phyloP scores from a whole-genome alignment of 1,140 invertebrate species.

The Caenorhabditis latens region DNA sequence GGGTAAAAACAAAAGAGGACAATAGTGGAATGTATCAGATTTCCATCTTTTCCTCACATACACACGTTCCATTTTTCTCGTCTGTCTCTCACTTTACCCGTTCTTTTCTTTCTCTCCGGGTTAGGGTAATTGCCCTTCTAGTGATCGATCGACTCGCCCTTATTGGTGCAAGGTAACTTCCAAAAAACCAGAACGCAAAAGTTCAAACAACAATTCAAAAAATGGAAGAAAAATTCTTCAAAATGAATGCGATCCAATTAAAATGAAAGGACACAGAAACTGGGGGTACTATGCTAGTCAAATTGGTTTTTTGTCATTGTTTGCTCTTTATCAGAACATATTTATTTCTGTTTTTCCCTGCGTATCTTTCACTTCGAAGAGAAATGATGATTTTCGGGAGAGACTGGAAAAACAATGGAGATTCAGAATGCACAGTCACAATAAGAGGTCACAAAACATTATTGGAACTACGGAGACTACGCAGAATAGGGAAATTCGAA shows the following conservation, averaged over 20 bases:
- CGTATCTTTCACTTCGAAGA: neutral
- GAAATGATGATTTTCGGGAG: neutral
- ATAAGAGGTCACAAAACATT: conserved; percentile 1
- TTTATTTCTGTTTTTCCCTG: neutral
- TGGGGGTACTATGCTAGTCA: neutral
- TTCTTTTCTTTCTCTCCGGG: neutral
- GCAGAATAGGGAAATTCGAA: too few species aligned
- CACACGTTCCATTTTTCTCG: conserved; percentile 19
- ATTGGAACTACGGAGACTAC: too few species aligned
- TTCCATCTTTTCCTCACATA: neutral
- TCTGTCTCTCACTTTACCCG: neutral
- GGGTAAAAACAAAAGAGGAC: neutral
- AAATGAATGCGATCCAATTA: neutral
- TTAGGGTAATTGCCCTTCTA: neutral
- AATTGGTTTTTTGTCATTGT: neutral
- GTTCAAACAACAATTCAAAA: neutral
- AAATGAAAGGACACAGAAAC: neutral
- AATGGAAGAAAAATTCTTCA: neutral
- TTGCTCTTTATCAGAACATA: neutral
- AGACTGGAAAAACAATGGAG: neutral
- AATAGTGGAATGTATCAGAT: neutral
- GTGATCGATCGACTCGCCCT: neutral
- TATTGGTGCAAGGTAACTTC: neutral
- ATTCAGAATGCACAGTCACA: neutral
- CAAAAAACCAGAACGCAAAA: neutral